Evolutionary conservation across 2,888 invertebrate species (phyloP), one percentile per base, ranked within the genome.

Genomic region (Eristalinus aeneus): DNA sequence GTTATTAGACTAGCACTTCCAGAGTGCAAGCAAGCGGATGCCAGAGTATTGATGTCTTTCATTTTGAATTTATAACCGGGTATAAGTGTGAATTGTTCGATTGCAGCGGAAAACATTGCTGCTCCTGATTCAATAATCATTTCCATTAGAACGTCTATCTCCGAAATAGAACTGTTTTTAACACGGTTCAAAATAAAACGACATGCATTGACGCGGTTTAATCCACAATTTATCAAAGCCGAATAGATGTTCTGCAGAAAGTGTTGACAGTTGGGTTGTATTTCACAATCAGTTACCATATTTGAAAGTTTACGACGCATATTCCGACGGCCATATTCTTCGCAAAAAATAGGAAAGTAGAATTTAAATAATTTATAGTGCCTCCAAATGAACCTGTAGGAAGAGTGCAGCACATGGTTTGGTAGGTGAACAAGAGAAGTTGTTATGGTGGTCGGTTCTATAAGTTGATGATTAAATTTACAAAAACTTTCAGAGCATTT

Each of bases 111-210:
- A 60, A 90, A 90, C 89, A 89, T 88, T 5, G 80, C 72, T 82
- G 89, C 89, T 72, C 88, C 89, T 0, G 90, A 80, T 73, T 89
- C 89, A 16, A 90, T 86, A 58, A 90, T 89, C 20, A 90, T 88
- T 27, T 84, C 77, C 39, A 89, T 65, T 63, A 90, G 87, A 34
- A 78, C 67, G 77, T 90, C 88, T 22, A 89, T 84, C 27, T 85
- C 22, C 8, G 8, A 0, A 6, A 63, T 63, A 20, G 76, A 69
- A 31, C 64, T 34, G 9, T 76, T 81, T 36, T 53, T 68, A 9
- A 69, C 72, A 16, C 36, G 56, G 60, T n/a, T 76, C 46, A 85
- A 73, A 27, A 85, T 36, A 10, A 77, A 81, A 10, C 85, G 85
- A 22, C 85, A 85, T 32, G 85, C 85, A 60, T 85, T 85, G 10